These are phyloP conservation scores for Cyanocitta stelleri DNA, from an alignment of 2,113 vertebrate genomes.

Conservation along the genomic window DNA sequence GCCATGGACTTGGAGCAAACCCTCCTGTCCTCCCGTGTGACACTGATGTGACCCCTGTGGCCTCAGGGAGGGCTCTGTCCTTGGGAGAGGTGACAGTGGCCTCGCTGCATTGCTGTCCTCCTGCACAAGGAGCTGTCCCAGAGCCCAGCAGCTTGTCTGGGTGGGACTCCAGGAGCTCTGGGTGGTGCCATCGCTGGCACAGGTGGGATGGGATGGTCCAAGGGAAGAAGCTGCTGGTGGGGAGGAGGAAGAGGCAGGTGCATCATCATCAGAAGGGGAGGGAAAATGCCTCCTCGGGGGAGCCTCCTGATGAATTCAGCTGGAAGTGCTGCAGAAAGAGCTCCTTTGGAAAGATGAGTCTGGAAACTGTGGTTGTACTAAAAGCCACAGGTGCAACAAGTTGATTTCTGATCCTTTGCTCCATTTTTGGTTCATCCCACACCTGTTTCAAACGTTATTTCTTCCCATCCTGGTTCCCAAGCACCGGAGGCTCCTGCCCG, in stretches of 20 bases:
- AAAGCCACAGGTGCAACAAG: not conserved
- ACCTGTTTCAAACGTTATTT: accelerated
- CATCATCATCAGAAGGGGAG: accelerated
- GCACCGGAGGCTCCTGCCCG: accelerated
- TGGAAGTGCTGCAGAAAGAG: not conserved
- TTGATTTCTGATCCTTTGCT: not conserved
- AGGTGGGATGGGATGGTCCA: accelerated
- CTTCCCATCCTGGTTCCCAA: not conserved
- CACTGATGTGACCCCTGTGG: accelerated
- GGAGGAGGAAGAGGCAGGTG: not conserved
- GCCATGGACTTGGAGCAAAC: accelerated
- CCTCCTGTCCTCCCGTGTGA: too few species aligned
- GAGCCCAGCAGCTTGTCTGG: accelerated
- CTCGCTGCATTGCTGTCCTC: accelerated
- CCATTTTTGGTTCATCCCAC: not conserved
- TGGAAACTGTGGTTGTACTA: accelerated
- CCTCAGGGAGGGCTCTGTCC: not conserved
- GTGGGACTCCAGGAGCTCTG: not conserved
- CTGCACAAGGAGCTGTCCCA: not conserved
- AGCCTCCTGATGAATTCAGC: not conserved
- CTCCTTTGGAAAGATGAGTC: not conserved
- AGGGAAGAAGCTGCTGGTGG: not conserved
- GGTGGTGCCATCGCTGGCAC: accelerated
- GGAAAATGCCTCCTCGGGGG: accelerated
- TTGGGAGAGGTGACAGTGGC: not conserved